phyloP scores from a whole-genome alignment of 2,888 invertebrate species.

The Psococerastis gibbosa region DNA sequence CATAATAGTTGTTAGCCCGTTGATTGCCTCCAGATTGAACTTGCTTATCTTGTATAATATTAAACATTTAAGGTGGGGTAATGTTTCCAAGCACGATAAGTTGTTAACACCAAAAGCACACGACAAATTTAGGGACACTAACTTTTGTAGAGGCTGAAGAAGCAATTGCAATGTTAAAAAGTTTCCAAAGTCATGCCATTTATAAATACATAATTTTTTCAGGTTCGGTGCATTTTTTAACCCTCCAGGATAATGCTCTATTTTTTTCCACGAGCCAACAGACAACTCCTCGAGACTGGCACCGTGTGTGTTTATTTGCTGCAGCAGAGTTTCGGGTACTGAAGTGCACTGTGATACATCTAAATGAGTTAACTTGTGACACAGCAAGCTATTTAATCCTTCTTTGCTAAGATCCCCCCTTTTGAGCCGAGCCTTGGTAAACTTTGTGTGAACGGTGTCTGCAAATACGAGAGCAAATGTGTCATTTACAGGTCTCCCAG shows the following conservation, averaged over 20 bases:
- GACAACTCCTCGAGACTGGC: not conserved
- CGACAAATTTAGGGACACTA: constrained; percentile 53
- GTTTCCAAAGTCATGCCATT: constrained; percentile 19
- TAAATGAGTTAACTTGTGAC: constrained; percentile 52
- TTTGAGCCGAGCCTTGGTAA: constrained; percentile 47
- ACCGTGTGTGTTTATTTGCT: constrained; percentile 14
- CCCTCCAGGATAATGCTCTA: not conserved
- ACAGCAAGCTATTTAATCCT: constrained; percentile 47
- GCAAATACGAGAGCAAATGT: constrained; percentile 50
- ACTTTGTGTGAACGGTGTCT: constrained; percentile 42
- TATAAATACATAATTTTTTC: not conserved
- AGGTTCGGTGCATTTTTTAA: not conserved
- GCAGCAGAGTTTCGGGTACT: constrained; percentile 27
- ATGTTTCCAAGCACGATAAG: constrained; percentile 42
- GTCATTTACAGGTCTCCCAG: constrained; percentile 37
- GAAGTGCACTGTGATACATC: constrained; percentile 55
- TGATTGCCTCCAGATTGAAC: constrained; percentile 28
- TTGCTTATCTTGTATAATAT: constrained; percentile 63
- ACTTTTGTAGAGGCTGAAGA: constrained; percentile 35
- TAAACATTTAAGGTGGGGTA: constrained; percentile 50
- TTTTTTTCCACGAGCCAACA: not conserved
- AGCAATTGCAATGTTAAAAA: constrained; percentile 27
- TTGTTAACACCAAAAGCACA: constrained; percentile 41
- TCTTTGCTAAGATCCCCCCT: constrained; percentile 52
- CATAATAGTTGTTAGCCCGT: constrained; percentile 25